Evolutionary conservation across 92 coral and sea anemone genomes (phyloP), one percentile per base, ranked within the genome.

Genomic region (Scolanthus callimorphus): DNA sequence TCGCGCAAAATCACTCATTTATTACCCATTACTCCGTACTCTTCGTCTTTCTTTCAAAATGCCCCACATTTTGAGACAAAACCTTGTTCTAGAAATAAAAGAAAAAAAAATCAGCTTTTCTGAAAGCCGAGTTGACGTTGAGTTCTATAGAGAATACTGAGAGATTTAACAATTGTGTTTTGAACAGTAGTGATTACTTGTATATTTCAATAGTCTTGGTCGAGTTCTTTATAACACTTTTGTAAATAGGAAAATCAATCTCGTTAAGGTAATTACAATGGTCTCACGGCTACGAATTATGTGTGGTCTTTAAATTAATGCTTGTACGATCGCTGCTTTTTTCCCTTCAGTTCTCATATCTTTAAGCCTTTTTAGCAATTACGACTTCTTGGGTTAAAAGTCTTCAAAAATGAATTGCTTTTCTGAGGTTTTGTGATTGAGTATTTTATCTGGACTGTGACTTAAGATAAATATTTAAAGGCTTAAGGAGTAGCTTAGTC

Each of bases 201-300:
- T n/a, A n/a, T n/a, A n/a, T n/a, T n/a, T n/a, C n/a, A n/a, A n/a
- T n/a, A n/a, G n/a, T n/a, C n/a, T n/a, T n/a, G n/a, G n/a, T n/a
- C n/a, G n/a, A n/a, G n/a, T n/a, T n/a, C 57, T 68, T 63, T 29
- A 68, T 68, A 28, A 20, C n/a, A 20, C 29, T 49, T 27, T 55
- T 56, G 31, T 28, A 67, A 37, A 19, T 23, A 24, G 17, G 1
- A 39, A 31, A 55, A 54, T 23, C 49, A 65, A 54, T 26, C 24
- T 25, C 30, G 67, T 34, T 34, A 6, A 68, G 57, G 64, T 45
- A 3, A 57, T 28, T 46, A 57, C 24, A 53, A 20, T 11, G 43
- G 43, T 34, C 43, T 15, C 15, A 15, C 43, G 43, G 9, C 6
- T 6, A 34, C 43, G 43, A 34, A 34, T 34, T 15, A 34, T 6